Percentiles rank a stretch among this genome's conserved stretches.
These are phyloP conservation scores for Platyura marginata DNA, from an alignment of 1,140 invertebrate species.

Conservation along the genomic window DNA sequence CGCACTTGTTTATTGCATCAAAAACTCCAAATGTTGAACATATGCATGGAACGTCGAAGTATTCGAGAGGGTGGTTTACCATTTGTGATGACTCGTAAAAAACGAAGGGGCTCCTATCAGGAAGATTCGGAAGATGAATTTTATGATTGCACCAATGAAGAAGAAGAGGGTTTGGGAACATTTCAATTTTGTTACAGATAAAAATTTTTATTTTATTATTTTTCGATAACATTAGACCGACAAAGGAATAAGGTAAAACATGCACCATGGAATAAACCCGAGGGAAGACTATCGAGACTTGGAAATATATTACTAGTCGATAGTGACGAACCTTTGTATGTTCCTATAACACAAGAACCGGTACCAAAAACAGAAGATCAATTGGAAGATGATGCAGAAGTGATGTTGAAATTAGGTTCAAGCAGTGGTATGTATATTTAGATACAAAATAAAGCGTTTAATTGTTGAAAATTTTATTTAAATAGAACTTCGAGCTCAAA, in stretches of 20 bases:
- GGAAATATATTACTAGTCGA: slow-evolving; percentile 44
- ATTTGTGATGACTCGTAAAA: background rate
- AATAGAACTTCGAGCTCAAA: slow-evolving; percentile 58
- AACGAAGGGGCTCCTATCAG: slow-evolving; percentile 5
- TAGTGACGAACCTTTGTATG: slow-evolving; percentile 53
- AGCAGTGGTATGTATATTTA: slow-evolving; percentile 49
- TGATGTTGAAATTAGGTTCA: slow-evolving; percentile 70
- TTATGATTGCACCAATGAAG: slow-evolving; percentile 59
- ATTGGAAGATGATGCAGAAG: slow-evolving; percentile 80
- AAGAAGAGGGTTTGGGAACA: slow-evolving; percentile 26
- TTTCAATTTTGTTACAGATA: too few species aligned
- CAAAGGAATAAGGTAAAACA: slow-evolving; percentile 24
- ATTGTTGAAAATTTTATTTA: background rate
- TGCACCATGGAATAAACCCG: slow-evolving; percentile 44
- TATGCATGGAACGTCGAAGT: slow-evolving; percentile 70
- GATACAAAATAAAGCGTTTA: background rate
- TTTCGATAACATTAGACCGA: slow-evolving; percentile 5
- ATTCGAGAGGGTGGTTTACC: slow-evolving; percentile 29
- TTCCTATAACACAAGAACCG: slow-evolving; percentile 85
- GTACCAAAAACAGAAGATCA: slow-evolving; percentile 95
- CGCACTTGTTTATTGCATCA: slow-evolving; percentile 81
- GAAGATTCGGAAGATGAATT: slow-evolving; percentile 63
- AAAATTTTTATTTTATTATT: too few species aligned
- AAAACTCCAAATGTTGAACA: slow-evolving; percentile 92
- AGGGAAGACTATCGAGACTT: slow-evolving; percentile 50